A percentile compares a stretch with the other conserved stretches of the same genome.
Conservation (phyloP, 2,113 vertebrate species). For the Lampris incognitus region DNA sequence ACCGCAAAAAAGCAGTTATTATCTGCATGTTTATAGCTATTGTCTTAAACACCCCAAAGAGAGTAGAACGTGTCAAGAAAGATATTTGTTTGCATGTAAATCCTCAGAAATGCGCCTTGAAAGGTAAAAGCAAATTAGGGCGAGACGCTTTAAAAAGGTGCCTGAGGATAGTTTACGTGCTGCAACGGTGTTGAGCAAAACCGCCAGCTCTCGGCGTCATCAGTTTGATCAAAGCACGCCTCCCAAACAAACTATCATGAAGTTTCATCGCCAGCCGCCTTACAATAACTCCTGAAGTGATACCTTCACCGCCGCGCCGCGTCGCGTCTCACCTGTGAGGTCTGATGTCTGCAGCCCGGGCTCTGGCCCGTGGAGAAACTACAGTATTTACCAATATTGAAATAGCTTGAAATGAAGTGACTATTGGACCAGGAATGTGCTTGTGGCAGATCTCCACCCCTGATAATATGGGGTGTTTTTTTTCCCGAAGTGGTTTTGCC, state of each 20-base stretch:
- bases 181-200: neutral
- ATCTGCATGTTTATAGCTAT: no score
- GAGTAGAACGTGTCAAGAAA: no score
- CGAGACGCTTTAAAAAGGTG: no score
- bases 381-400: slow-evolving; percentile 75
- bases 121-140: no score
- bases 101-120: no score
- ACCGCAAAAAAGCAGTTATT: no score
- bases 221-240: neutral
- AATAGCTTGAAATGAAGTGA: slow-evolving; percentile 76
- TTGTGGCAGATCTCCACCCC: slow-evolving; percentile 77
- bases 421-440: slow-evolving; percentile 74
- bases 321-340: slow-evolving; percentile 56
- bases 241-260: neutral
- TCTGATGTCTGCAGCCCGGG: slow-evolving; percentile 62
- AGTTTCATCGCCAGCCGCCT: neutral
- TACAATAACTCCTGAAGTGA: neutral
- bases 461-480: slow-evolving; percentile 78
- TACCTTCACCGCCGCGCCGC: slow-evolving; percentile 28
- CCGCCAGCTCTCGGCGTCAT: neutral
- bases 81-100: no score
- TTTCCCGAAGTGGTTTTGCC: slow-evolving; percentile 73
- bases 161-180: no score
- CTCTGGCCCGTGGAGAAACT: slow-evolving; percentile 48
- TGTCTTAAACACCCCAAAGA: no score